Percentiles rank a stretch among this genome's conserved stretches.
These are phyloP conservation scores for Drosophila paulistorum DNA, from an alignment of 1,140 invertebrate genomes.

Conservation along the genomic window DNA sequence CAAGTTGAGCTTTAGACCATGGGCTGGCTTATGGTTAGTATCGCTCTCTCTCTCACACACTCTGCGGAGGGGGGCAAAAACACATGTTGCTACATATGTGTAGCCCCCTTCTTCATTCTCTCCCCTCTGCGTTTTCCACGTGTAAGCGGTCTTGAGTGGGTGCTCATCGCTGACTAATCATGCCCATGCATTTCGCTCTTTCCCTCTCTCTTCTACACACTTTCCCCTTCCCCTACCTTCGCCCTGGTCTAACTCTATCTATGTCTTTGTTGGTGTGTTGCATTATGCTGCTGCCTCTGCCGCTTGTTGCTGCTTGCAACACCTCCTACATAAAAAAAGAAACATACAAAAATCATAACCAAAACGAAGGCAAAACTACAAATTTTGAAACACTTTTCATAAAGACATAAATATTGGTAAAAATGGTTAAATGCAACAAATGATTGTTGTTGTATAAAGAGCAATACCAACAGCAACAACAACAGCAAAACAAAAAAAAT, in stretches of 20 bases:
- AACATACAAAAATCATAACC: not conserved
- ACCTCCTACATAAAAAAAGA: constrained; percentile 4
- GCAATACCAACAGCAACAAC: constrained; percentile 7
- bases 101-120: not conserved
- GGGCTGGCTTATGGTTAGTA: not conserved
- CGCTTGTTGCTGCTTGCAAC: constrained; percentile 16
- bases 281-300: constrained; percentile 9
- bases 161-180: constrained; percentile 24
- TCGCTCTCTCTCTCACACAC: not conserved
- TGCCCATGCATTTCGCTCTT: not conserved
- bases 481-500: not conserved
- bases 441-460: constrained; percentile 24
- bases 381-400: constrained; percentile 21
- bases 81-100: constrained; percentile 23
- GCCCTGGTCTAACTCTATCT: not conserved
- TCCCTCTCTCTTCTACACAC: not conserved
- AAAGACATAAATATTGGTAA: constrained; percentile 24
- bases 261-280: not conserved
- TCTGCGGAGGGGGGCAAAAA: not conserved
- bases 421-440: constrained; percentile 22
- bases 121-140: too few relatives aligned
- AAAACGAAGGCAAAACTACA: not conserved
- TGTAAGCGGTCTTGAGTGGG: constrained; percentile 16
- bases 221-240: not conserved
- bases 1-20: constrained; percentile 24